Percentiles rank a stretch among this genome's conserved stretches.
phyloP scores from a whole-genome alignment of 2,113 vertebrate genomes.

The Nothocercus nigrocapillus region DNA sequence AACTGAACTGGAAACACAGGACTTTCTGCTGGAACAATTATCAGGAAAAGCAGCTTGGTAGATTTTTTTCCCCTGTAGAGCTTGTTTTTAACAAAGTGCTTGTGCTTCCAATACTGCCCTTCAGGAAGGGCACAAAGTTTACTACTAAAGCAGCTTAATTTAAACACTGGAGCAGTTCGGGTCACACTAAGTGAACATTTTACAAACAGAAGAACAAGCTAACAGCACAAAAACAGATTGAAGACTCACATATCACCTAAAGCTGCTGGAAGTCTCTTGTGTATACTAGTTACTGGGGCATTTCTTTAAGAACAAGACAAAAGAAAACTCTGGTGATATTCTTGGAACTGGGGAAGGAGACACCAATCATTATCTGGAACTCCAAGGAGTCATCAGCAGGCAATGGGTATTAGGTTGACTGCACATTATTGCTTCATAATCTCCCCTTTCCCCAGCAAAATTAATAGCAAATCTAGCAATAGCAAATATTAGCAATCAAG shows the following conservation, averaged over 20 bases:
- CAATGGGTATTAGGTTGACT: not conserved
- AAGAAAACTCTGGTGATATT: not conserved
- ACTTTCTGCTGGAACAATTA: not conserved
- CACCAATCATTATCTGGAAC: not conserved
- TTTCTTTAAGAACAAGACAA: not conserved
- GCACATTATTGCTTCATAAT: fast-evolving
- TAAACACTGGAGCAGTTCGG: not conserved
- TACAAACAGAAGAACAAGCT: not conserved
- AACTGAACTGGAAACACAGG: not conserved
- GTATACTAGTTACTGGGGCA: not conserved
- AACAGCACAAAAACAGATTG: not conserved
- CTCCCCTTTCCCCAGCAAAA: not conserved
- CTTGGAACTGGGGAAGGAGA: not conserved
- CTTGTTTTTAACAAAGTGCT: not conserved
- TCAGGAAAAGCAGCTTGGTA: not conserved
- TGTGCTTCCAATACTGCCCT: not conserved
- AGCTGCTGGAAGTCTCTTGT: not conserved
- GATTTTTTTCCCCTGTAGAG: not conserved
- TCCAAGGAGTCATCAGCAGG: not conserved
- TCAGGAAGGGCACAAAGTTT: not conserved
- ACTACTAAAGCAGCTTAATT: too few relatives aligned
- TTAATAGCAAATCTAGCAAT: too few relatives aligned
- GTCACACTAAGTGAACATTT: not conserved
- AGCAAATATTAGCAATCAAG: too few relatives aligned
- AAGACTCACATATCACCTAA: not conserved